Evolutionary conservation across 2,113 vertebrate genomes (phyloP).

Genomic region (Macrotus californicus): DNA sequence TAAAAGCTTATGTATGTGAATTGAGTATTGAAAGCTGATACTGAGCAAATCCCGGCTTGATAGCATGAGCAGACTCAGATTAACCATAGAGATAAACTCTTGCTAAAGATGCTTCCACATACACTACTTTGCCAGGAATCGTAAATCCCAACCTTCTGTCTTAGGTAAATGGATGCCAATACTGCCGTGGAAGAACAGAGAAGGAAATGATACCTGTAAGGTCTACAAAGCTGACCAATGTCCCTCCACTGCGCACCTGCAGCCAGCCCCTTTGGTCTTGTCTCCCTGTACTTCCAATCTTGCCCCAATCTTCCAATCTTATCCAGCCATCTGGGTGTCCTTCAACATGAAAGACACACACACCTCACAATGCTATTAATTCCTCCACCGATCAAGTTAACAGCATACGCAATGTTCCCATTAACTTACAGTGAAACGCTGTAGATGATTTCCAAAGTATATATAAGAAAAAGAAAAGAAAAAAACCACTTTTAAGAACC

Average conservation of each 20-base stretch:
- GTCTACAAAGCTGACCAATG: not conserved
- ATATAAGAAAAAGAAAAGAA: not conserved
- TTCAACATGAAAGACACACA: not conserved
- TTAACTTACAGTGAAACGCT: not conserved
- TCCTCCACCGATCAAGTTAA: not conserved
- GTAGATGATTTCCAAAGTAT: not conserved
- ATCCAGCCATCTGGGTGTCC: rapidly evolving
- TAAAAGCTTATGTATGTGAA: not conserved
- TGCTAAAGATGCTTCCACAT: not conserved
- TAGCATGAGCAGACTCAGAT: not conserved
- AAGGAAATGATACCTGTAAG: not conserved
- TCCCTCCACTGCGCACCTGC: too few species aligned
- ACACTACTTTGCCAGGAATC: not conserved
- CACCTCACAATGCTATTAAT: not conserved
- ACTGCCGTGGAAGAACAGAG: not conserved
- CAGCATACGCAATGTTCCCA: not conserved
- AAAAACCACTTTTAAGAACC: not conserved
- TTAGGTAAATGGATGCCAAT: not conserved
- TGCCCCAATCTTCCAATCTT: not conserved
- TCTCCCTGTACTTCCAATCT: not conserved
- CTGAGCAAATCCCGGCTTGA: not conserved
- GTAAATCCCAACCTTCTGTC: not conserved
- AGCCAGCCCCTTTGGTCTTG: not conserved
- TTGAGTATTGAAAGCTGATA: not conserved
- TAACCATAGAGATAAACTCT: not conserved